These are phyloP conservation scores for Trissoscelio sp. DNA, from an alignment of 2,888 invertebrate genomes.

Conservation along the genomic window DNA sequence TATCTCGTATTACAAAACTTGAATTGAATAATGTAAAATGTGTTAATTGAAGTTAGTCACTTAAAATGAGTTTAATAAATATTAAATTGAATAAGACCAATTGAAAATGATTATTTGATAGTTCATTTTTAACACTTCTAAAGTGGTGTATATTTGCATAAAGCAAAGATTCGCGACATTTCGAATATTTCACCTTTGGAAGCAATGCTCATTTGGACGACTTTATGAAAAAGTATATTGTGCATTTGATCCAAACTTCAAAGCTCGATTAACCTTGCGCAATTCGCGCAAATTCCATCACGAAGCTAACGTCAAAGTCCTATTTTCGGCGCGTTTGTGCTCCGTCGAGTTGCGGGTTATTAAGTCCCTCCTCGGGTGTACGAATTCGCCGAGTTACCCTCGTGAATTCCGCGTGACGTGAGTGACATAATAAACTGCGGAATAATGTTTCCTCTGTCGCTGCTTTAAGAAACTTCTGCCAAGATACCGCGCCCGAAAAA, in stretches of 20 bases:
- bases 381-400: constrained; percentile 75
- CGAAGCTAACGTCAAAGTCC: constrained; percentile 53
- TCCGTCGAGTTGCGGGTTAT: constrained; percentile 72
- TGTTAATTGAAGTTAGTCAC: no score
- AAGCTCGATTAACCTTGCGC: constrained; percentile 54
- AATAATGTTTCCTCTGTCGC: constrained; percentile 78
- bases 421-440: constrained; percentile 79
- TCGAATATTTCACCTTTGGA: no score
- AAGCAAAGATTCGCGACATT: no score
- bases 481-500: constrained; percentile 82
- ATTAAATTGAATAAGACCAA: neutral
- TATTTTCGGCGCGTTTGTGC: constrained; percentile 59
- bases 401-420: constrained; percentile 73
- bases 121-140: no score
- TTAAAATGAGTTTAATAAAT: no score
- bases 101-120: no score
- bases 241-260: constrained; percentile 40
- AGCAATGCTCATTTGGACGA: constrained; percentile 16
- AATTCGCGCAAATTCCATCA: constrained; percentile 49
- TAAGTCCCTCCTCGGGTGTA: constrained; percentile 75
- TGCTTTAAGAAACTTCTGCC: constrained; percentile 81
- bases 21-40: no score
- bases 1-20: no score
- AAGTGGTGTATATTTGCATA: no score
- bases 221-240: constrained; percentile 31